Conservation (phyloP, 30 jellyfish, hydroid and myxozoan species). For the Cassiopea xamachana region DNA sequence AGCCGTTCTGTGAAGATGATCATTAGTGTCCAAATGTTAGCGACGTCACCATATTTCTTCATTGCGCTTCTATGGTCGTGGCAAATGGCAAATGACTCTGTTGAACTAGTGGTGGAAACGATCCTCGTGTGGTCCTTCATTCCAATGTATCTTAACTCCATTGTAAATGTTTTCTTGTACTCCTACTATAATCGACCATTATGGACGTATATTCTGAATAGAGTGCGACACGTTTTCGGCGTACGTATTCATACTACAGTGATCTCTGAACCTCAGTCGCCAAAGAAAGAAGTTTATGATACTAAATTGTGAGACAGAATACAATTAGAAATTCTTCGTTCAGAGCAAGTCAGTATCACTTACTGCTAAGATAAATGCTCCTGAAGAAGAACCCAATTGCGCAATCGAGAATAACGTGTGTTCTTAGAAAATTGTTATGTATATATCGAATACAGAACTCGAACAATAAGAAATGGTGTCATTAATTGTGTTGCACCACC, state of each 20-base stretch:
- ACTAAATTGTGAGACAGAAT: too few species aligned
- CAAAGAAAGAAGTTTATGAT: too few species aligned
- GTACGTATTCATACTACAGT: background rate
- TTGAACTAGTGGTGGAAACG: background rate
- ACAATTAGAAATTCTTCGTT: too few species aligned
- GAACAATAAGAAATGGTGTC: too few species aligned
- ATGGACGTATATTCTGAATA: background rate
- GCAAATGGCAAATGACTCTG: conserved; percentile 4
- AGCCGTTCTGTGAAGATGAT: conserved; percentile 24
- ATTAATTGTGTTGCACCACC: too few species aligned
- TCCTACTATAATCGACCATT: conserved; percentile 58
- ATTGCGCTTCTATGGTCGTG: conserved; percentile 37
- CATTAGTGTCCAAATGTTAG: background rate
- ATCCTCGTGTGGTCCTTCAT: conserved; percentile 29
- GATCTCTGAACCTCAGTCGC: background rate
- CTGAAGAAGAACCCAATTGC: too few species aligned
- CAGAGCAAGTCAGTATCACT: too few species aligned
- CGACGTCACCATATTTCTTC: conserved; percentile 3
- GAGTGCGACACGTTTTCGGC: background rate
- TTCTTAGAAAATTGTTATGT: too few species aligned
- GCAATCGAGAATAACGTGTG: too few species aligned
- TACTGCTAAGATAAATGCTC: too few species aligned
- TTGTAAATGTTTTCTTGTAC: conserved; percentile 37
- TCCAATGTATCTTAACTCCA: conserved; percentile 24
- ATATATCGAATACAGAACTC: too few species aligned